These are phyloP conservation scores for Saxidomus purpurata DNA, from an alignment of 1,140 invertebrate species.

Conservation along the genomic window DNA sequence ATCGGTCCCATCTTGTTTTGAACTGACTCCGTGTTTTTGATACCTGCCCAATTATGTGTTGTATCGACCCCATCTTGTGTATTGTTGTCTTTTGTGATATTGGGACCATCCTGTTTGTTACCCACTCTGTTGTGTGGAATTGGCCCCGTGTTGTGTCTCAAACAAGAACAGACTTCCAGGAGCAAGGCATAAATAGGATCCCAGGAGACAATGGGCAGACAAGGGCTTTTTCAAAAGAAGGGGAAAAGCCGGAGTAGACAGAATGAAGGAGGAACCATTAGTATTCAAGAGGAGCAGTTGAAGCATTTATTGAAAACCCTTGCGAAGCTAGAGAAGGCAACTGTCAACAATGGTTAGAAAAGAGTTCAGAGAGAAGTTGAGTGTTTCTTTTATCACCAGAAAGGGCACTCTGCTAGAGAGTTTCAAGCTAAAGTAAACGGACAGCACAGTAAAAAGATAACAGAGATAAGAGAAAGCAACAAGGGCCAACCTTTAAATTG, in stretches of 20 bases:
- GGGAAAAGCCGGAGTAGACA: no score
- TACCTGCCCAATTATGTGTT: no score
- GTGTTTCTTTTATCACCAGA: not conserved
- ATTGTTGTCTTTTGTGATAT: no score
- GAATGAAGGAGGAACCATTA: no score
- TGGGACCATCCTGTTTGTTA: no score
- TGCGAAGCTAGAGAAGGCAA: not conserved
- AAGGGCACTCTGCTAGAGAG: not conserved
- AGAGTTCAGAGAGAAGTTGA: not conserved
- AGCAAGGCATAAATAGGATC: not conserved
- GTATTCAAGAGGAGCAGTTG: no score
- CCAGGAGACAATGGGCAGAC: not conserved
- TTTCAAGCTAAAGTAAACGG: not conserved
- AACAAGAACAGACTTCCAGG: not conserved
- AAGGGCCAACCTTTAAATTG: constrained; percentile 3
- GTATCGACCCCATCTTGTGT: no score
- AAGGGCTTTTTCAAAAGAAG: no score
- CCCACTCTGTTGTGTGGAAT: no score
- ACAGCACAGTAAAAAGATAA: not conserved
- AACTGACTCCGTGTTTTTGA: no score
- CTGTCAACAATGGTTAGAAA: not conserved
- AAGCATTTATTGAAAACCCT: not conserved
- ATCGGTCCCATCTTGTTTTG: no score
- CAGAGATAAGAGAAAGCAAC: not conserved
- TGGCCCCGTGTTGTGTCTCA: no score